A percentile compares a stretch with the other conserved stretches of the same genome.
Evolutionary conservation across 1,140 invertebrate genomes (phyloP).

Genomic region (Mizuhopecten yessoensis): DNA sequence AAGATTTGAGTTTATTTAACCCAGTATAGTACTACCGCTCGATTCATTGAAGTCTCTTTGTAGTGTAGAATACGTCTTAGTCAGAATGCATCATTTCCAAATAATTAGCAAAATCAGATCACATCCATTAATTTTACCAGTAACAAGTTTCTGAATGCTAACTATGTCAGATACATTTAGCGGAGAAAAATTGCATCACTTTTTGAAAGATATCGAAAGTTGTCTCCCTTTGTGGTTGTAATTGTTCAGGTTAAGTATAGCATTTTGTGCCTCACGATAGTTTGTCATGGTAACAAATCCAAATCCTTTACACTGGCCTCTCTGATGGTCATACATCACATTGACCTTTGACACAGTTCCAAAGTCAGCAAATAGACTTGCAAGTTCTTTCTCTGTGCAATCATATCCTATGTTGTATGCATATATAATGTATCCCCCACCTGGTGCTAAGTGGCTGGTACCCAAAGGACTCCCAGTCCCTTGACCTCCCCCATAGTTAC

Average conservation of each 20-base stretch:
- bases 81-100: background rate
- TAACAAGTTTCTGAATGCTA: background rate
- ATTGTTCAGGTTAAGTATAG: constrained; percentile 83
- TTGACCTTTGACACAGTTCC: constrained; percentile 83
- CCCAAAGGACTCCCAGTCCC: constrained; percentile 8
- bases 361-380: constrained; percentile 82
- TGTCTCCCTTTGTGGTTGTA: constrained; percentile 81
- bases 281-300: constrained; percentile 85
- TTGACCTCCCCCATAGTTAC: constrained; percentile 13
- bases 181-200: constrained; percentile 42
- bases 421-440: constrained; percentile 80
- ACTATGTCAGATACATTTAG: no score
- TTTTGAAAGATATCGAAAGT: constrained; percentile 84
- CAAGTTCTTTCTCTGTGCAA: constrained; percentile 82
- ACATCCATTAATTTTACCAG: no score
- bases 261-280: constrained; percentile 82
- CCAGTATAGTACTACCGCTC: no score
- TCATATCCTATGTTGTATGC: constrained; percentile 84
- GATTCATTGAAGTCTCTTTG: background rate
- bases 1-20: no score
- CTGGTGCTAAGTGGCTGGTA: constrained; percentile 6
- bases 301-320: constrained; percentile 82
- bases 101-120: background rate
- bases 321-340: constrained; percentile 81
- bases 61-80: background rate